Evolutionary conservation across 2,797 vertebrate genomes (phyloP).

Genomic region (Podarcis siculus): DNA sequence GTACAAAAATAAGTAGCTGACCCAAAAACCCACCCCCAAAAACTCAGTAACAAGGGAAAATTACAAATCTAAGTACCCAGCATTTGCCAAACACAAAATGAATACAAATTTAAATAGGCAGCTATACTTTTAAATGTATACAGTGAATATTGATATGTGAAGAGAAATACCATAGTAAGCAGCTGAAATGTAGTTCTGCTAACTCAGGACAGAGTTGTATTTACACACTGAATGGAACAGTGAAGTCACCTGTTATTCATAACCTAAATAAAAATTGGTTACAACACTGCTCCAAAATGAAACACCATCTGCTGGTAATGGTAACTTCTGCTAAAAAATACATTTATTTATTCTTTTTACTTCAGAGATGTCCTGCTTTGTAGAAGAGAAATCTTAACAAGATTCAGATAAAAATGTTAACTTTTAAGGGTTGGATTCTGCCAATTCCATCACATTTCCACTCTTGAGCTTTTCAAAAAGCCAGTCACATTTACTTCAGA

Average conservation of each 20-base stretch:
- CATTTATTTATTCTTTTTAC: slow-evolving; percentile 34
- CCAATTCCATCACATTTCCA: slow-evolving; percentile 53
- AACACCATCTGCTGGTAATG: slow-evolving; percentile 54
- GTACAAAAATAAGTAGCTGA: slow-evolving; percentile 81
- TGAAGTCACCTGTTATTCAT: slow-evolving; percentile 61
- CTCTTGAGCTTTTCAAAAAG: slow-evolving; percentile 57
- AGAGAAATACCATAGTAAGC: slow-evolving; percentile 70
- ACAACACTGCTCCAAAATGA: slow-evolving; percentile 63
- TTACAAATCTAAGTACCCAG: slow-evolving; percentile 74
- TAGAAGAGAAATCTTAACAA: slow-evolving; percentile 53
- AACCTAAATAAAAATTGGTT: slow-evolving; percentile 68
- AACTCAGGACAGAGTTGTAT: slow-evolving; percentile 75
- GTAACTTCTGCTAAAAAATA: slow-evolving; percentile 62
- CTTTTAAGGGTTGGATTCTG: slow-evolving; percentile 62
- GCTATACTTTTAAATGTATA: slow-evolving; percentile 74
- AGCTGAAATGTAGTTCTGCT: slow-evolving; percentile 66
- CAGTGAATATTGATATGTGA: slow-evolving; percentile 66
- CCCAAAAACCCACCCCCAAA: slow-evolving; percentile 45
- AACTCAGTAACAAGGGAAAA: slow-evolving; percentile 75
- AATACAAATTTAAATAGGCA: slow-evolving; percentile 75
- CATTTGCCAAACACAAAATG: slow-evolving; percentile 67
- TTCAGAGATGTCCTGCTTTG: slow-evolving; percentile 12
- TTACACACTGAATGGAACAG: slow-evolving; percentile 75
- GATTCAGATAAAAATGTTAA: slow-evolving; percentile 35
- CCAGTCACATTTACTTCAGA: slow-evolving; percentile 71